These are phyloP conservation scores for Zalophus californianus DNA, from an alignment of 2,797 vertebrate genomes.

Conservation along the genomic window DNA sequence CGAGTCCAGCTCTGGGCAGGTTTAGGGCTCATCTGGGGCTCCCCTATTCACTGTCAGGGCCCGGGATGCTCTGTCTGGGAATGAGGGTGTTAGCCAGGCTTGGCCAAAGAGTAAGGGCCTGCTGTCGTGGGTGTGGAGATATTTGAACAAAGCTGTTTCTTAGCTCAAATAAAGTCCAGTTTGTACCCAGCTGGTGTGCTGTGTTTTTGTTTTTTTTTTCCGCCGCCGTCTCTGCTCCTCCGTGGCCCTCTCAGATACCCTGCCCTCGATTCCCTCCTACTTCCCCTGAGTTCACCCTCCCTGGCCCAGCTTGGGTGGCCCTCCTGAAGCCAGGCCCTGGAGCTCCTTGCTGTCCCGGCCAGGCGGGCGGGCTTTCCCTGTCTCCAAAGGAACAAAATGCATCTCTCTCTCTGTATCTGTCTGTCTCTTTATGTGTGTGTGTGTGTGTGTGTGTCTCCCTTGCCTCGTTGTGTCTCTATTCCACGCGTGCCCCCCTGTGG, in stretches of 20 bases:
- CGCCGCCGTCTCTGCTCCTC: constrained; percentile 65
- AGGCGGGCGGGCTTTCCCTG: constrained; percentile 54
- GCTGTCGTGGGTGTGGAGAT: neutral
- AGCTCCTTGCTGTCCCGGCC: constrained; percentile 34
- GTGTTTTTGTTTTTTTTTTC: constrained; percentile 84
- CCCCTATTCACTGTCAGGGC: neutral
- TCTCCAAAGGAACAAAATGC: constrained; percentile 81
- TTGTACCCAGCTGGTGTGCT: constrained; percentile 88
- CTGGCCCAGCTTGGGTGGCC: constrained; percentile 57
- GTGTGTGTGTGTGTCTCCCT: constrained; percentile 80
- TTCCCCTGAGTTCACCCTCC: neutral
- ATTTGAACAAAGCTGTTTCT: constrained; percentile 81
- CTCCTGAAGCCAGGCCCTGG: constrained; percentile 55
- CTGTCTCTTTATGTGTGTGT: constrained; percentile 85
- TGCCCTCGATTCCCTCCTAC: neutral
- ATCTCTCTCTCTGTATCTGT: constrained; percentile 86
- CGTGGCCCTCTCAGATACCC: neutral
- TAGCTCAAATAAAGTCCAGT: constrained; percentile 91
- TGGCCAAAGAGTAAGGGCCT: neutral
- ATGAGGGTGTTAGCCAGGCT: constrained; percentile 29
- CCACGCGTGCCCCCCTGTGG: constrained; percentile 69
- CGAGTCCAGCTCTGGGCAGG: neutral
- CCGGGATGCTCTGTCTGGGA: neutral
- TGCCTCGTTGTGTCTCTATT: constrained; percentile 79
- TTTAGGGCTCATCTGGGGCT: neutral